phyloP scores from a whole-genome alignment of 2,113 vertebrate genomes.

The Mustela nigripes region DNA sequence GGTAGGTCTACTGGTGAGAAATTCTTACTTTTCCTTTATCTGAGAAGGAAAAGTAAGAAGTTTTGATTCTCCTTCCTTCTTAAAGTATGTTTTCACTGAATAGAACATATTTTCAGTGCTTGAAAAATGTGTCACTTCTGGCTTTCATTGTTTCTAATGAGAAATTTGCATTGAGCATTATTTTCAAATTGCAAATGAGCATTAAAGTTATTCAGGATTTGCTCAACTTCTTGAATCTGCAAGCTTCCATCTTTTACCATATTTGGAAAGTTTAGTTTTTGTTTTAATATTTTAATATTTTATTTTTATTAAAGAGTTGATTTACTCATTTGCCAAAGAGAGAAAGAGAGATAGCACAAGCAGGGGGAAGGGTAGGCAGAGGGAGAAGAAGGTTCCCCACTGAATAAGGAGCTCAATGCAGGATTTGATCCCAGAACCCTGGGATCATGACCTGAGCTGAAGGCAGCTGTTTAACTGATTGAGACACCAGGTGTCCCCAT shows the following conservation, averaged over 20 bases:
- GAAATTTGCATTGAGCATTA: background rate
- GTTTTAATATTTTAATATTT: no score
- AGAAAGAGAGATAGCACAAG: no score
- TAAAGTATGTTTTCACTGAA: background rate
- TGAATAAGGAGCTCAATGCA: no score
- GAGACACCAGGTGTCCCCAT: no score
- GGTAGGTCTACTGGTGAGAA: background rate
- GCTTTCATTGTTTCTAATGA: background rate
- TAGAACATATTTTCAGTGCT: background rate
- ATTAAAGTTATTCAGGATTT: conserved; percentile 4
- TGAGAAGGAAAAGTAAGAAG: background rate
- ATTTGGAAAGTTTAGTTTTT: background rate
- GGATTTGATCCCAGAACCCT: no score
- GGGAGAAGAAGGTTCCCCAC: no score
- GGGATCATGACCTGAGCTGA: no score
- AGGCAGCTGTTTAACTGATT: no score
- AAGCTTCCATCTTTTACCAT: background rate
- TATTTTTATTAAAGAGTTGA: no score
- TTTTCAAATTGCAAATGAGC: background rate
- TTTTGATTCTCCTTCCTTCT: conserved; percentile 29
- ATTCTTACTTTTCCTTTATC: background rate
- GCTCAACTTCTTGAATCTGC: background rate
- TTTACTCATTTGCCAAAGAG: no score
- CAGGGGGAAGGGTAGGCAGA: no score
- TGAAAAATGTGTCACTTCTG: background rate